phyloP scores from a whole-genome alignment of 2,113 vertebrate genomes.

The Psammodynastes pulverulentus region DNA sequence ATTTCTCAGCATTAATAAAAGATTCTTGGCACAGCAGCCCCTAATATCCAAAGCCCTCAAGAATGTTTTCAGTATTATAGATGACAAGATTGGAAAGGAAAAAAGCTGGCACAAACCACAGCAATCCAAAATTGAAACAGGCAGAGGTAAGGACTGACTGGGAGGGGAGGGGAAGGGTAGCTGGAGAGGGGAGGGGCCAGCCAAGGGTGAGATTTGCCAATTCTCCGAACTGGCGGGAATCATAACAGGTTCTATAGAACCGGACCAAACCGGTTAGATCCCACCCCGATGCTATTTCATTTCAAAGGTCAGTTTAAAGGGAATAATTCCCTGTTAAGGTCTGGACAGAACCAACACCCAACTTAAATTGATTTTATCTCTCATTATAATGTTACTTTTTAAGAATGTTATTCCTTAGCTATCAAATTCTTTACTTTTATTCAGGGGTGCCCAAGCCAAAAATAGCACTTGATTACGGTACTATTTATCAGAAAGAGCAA shows the following conservation, averaged over 20 bases:
- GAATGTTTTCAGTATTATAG: not conserved
- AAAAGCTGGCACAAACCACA: not conserved
- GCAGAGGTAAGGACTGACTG: too few species aligned
- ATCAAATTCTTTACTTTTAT: not conserved
- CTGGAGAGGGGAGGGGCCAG: too few species aligned
- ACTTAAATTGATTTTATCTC: not conserved
- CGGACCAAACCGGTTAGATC: too few species aligned
- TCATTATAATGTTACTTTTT: not conserved
- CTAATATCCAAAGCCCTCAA: not conserved
- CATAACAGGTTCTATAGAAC: too few species aligned
- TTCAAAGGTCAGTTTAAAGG: not conserved
- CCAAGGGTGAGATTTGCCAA: too few species aligned
- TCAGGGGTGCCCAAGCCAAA: not conserved
- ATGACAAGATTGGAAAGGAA: conserved; percentile 22
- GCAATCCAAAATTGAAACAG: conserved; percentile 57
- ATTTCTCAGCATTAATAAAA: not conserved
- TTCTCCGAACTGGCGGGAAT: too few species aligned
- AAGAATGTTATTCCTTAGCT: not conserved
- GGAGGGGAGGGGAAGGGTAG: too few species aligned
- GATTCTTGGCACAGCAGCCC: not conserved
- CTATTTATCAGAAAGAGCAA: not conserved
- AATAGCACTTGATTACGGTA: not conserved
- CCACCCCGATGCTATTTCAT: too few species aligned
- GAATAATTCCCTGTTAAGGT: not conserved
- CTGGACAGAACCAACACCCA: not conserved